A percentile compares a stretch with the other conserved stretches of the same genome.
phyloP scores from a whole-genome alignment of 2,113 vertebrate genomes.

The Bambusicola thoracicus region DNA sequence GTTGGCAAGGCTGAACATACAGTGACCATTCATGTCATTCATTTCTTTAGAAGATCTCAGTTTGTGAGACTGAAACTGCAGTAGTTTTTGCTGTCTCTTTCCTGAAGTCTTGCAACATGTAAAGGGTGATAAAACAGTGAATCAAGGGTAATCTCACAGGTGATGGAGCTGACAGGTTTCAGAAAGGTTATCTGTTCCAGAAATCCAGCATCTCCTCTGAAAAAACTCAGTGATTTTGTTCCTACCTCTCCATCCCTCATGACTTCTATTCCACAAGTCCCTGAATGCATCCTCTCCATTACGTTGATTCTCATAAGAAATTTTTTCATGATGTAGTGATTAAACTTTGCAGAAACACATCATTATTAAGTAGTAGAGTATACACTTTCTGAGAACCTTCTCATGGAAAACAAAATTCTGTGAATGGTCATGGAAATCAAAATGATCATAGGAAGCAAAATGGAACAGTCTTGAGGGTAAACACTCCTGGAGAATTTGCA shows the following conservation, averaged over 20 bases:
- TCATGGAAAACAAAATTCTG: not conserved
- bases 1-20: not conserved
- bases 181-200: not conserved
- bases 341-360: not conserved
- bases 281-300: not conserved
- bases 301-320: not conserved
- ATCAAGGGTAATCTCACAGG: not conserved
- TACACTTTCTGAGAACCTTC: not conserved
- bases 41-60: not conserved
- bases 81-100: not conserved
- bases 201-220: not conserved
- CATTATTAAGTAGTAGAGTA: not conserved
- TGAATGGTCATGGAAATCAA: not conserved
- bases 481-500: not conserved
- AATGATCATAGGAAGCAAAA: not conserved
- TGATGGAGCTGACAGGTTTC: not conserved
- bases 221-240: not conserved
- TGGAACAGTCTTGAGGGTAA: not conserved
- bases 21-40: not conserved
- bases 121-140: not conserved
- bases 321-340: not conserved
- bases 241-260: not conserved
- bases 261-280: not conserved
- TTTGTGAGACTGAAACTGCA: not conserved
- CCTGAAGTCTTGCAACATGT: not conserved